A percentile compares a stretch with the other conserved stretches of the same genome.
Conservation (phyloP, 2,888 invertebrate genomes). For the Spodoptera littoralis region DNA sequence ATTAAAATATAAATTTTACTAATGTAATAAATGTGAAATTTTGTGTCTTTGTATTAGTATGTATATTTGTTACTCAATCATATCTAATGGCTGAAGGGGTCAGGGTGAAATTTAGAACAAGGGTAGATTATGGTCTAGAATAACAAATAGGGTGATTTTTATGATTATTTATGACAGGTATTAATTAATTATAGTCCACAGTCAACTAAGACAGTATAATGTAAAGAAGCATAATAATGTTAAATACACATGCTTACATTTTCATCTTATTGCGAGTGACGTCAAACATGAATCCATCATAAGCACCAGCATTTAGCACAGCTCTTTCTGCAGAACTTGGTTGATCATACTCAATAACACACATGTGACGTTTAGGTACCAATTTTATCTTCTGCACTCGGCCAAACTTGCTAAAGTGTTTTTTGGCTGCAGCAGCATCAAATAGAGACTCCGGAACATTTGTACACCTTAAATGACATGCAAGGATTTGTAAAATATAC, state of each 20-base stretch:
- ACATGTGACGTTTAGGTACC: slow-evolving; percentile 90
- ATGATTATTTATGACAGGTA: too few species aligned
- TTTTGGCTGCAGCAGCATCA: slow-evolving; percentile 89
- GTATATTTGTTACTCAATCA: too few species aligned
- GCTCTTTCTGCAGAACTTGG: slow-evolving; percentile 89
- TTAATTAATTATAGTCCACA: neutral
- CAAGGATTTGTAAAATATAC: too few species aligned
- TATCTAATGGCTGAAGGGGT: too few species aligned
- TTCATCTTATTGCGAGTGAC: slow-evolving; percentile 87
- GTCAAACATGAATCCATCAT: slow-evolving; percentile 90
- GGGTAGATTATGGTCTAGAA: too few species aligned
- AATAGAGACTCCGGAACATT: slow-evolving; percentile 91
- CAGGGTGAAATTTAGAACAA: too few species aligned
- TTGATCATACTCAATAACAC: slow-evolving; percentile 91
- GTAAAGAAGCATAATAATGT: too few species aligned
- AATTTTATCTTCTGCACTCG: slow-evolving; percentile 90
- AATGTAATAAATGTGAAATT: too few species aligned
- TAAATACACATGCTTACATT: slow-evolving; percentile 66
- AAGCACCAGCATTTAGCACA: slow-evolving; percentile 89
- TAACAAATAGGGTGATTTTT: too few species aligned
- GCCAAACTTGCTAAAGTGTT: slow-evolving; percentile 93
- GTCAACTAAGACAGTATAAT: too few species aligned
- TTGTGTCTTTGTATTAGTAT: too few species aligned
- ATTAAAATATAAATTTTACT: too few species aligned
- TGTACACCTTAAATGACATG: slow-evolving; percentile 83